Evolutionary conservation across 2,888 invertebrate species (phyloP).

Genomic region (Cepaea hortensis): DNA sequence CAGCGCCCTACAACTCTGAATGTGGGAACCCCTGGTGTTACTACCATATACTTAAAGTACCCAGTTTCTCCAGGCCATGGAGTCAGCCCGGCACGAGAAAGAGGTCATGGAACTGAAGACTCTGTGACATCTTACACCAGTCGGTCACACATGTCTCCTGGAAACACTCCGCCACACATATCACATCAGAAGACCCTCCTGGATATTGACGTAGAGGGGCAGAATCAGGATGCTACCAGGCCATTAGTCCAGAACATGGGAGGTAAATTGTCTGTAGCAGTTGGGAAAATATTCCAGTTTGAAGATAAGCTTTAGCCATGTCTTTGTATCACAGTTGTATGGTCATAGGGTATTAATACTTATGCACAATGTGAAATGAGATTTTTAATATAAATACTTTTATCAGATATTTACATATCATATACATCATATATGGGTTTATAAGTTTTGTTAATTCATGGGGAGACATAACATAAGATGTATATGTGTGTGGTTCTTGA

Average conservation of each 20-base stretch:
- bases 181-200: slow-evolving; percentile 72
- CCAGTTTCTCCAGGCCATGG: slow-evolving; percentile 48
- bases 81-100: slow-evolving; percentile 36
- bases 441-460: background rate
- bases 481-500: background rate
- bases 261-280: slow-evolving; percentile 51
- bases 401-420: slow-evolving; percentile 22
- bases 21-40: slow-evolving; percentile 79
- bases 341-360: slow-evolving; percentile 19
- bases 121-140: slow-evolving; percentile 91
- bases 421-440: slow-evolving; percentile 8
- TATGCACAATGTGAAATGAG: background rate
- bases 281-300: slow-evolving; percentile 55
- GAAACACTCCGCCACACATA: slow-evolving; percentile 73
- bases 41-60: slow-evolving; percentile 54
- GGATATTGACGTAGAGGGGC: slow-evolving; percentile 75
- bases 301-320: background rate
- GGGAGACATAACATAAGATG: background rate
- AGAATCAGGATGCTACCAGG: slow-evolving; percentile 71
- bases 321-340: background rate
- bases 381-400: background rate
- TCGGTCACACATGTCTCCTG: slow-evolving; percentile 80
- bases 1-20: slow-evolving; percentile 82
- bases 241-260: slow-evolving; percentile 61
- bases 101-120: slow-evolving; percentile 60